Percentiles rank a stretch among this genome's conserved stretches.
Evolutionary conservation across 2,888 invertebrate species (phyloP).

Genomic region (Tenthredo distinguenda): DNA sequence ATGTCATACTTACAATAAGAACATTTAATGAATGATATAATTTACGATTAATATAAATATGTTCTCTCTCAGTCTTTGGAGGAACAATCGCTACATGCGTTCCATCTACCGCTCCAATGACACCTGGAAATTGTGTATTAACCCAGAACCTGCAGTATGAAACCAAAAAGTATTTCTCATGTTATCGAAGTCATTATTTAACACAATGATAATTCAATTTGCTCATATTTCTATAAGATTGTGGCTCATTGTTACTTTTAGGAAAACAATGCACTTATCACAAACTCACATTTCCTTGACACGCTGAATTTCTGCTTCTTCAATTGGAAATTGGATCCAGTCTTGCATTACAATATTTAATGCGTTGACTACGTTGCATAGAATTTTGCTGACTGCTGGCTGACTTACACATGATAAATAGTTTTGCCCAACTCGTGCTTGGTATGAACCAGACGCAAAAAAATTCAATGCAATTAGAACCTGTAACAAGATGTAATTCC

Average conservation of each 20-base stretch:
- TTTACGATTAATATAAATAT: conserved; percentile 38
- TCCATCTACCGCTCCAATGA: conserved; percentile 37
- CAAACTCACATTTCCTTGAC: conserved; percentile 33
- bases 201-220: conserved; percentile 5
- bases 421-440: conserved; percentile 47
- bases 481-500: conserved; percentile 45
- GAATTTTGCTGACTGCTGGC: conserved; percentile 38
- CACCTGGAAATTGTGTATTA: conserved; percentile 33
- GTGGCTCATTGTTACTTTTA: conserved; percentile 1
- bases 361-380: conserved; percentile 37
- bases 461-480: conserved; percentile 48
- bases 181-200: conserved; percentile 20
- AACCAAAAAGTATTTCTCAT: conserved; percentile 16
- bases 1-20: conserved; percentile 37
- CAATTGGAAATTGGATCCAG: conserved; percentile 48
- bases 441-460: conserved; percentile 30
- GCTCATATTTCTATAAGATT: background rate
- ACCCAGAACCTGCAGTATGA: conserved; percentile 29
- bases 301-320: conserved; percentile 45
- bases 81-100: conserved; percentile 51
- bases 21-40: conserved; percentile 51
- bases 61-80: conserved; percentile 35
- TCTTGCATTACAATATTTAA: conserved; percentile 44
- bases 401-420: conserved; percentile 52
- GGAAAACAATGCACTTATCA: conserved; percentile 21